These are phyloP conservation scores for Drosophila meridiana DNA, from an alignment of 2,888 invertebrate genomes.

Conservation along the genomic window DNA sequence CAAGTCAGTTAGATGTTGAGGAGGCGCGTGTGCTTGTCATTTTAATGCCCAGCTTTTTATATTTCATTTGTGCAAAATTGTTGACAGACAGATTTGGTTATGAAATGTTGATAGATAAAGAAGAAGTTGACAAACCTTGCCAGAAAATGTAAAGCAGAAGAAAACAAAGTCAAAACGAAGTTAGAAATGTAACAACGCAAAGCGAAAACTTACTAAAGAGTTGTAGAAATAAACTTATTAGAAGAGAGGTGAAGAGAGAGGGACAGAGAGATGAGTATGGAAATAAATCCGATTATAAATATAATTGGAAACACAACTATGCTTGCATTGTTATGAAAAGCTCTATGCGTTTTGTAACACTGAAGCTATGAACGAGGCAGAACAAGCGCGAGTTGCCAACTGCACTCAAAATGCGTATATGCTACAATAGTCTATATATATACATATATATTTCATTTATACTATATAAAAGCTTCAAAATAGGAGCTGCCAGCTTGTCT, in stretches of 20 bases:
- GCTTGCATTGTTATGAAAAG: neutral
- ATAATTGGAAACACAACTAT: neutral
- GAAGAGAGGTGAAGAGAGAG: neutral
- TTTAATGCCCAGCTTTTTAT: conserved; percentile 7
- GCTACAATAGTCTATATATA: neutral
- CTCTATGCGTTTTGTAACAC: neutral
- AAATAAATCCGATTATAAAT: neutral
- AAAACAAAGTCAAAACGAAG: neutral
- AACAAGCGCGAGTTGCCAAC: neutral
- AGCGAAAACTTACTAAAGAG: neutral
- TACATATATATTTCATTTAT: neutral
- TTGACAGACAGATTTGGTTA: conserved; percentile 56
- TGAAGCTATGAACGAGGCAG: neutral
- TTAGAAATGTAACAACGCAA: neutral
- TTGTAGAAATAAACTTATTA: neutral
- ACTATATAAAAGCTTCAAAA: neutral
- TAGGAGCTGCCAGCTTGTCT: neutral
- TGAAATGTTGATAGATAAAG: conserved; percentile 16
- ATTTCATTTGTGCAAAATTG: conserved; percentile 27
- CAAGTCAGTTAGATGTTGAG: conserved; percentile 1
- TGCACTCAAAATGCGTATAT: neutral
- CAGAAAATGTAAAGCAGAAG: neutral
- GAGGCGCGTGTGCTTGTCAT: conserved; percentile 2
- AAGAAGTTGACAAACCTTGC: neutral
- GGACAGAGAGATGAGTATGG: neutral